Base-by-base conservation (phyloP, 2,888 invertebrate genomes). In the Drosophila picticornis region DNA sequence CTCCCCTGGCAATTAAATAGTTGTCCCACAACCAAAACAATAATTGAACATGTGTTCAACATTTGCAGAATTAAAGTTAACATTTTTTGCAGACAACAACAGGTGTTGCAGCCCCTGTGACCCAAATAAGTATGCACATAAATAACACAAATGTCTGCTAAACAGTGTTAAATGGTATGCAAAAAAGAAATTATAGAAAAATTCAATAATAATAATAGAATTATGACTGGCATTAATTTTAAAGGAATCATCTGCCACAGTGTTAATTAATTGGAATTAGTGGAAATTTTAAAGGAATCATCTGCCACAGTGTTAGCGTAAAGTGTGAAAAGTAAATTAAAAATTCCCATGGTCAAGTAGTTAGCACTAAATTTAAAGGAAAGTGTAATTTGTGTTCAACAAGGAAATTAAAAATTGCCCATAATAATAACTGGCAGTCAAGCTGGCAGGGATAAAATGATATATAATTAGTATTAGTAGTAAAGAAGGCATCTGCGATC, bases 31-130 rank as follows among this genome's bases (percentile, higher is more conserved):
- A 46, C 9, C 9, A 34, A 50, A 50, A 48, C 61, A 64, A 36
- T 22, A 34, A 13, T 13, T 10, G n/a, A 31, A 69, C n/a, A 72
- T 22, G 13, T 36, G 34, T 34, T 10, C 22, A 36, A 22, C 32
- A 31, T 36, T 64, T 25, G 32, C 22, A 32, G 40, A 36, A 36
- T 19, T 16, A 2, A 46, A 43, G 5, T 27, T 48, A 11, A 7
- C 25, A 46, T 16, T 46, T 16, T 25, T 25, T 25, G 25, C 46
- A 46, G 36, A 25, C 31, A 46, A 66, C 85, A 90, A 84, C 84
- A 90, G 90, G 84, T 84, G 84, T 58, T 6, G 50, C 16, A 27
- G 19, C 2, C 46, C n/a, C 55, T 22, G 22, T 51, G 53, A 31
- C 31, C 34, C 68, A 66, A n/a, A 53, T 53, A 66, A 13, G 43